Evolutionary conservation across 2,113 vertebrate genomes (phyloP).

Genomic region (Dipodomys ordii): DNA sequence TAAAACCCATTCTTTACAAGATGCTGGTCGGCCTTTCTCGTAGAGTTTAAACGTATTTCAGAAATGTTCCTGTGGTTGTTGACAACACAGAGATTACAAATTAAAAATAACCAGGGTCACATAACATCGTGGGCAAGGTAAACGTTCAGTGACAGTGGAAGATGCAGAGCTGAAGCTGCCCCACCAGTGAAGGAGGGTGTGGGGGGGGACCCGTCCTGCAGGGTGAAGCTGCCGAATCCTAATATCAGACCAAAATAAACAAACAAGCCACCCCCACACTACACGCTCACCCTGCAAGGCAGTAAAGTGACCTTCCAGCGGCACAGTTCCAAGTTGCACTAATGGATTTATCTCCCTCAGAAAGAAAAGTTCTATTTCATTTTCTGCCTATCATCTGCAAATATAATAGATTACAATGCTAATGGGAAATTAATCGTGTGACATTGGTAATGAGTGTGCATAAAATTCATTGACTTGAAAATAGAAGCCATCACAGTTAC

Average conservation of each 20-base stretch:
- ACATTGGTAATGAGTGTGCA: slow-evolving; percentile 58
- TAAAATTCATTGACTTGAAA: slow-evolving; percentile 66
- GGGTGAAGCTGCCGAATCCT: slow-evolving; percentile 39
- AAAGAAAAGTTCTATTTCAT: slow-evolving; percentile 73
- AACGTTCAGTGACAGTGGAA: slow-evolving; percentile 32
- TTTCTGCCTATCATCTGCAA: slow-evolving; percentile 69
- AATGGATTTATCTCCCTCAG: slow-evolving; percentile 73
- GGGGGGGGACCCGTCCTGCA: too few species aligned
- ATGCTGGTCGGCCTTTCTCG: neutral
- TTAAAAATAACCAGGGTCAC: slow-evolving; percentile 25
- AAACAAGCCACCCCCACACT: neutral
- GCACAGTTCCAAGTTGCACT: slow-evolving; percentile 62
- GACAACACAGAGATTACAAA: neutral
- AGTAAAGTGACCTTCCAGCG: slow-evolving; percentile 74
- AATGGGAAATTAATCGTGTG: slow-evolving; percentile 52
- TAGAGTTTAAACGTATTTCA: neutral
- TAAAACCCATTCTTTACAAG: neutral
- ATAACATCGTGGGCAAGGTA: slow-evolving; percentile 17
- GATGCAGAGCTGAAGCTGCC: neutral
- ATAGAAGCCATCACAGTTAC: slow-evolving; percentile 39
- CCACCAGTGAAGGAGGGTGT: too few species aligned
- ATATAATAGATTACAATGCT: slow-evolving; percentile 49
- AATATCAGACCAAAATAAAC: slow-evolving; percentile 45
- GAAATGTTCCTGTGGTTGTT: neutral
- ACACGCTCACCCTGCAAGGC: slow-evolving; percentile 55